Percentiles rank a stretch among this genome's conserved stretches.
Conservation (phyloP, 2,113 vertebrate species). For the Pteropus alecto region DNA sequence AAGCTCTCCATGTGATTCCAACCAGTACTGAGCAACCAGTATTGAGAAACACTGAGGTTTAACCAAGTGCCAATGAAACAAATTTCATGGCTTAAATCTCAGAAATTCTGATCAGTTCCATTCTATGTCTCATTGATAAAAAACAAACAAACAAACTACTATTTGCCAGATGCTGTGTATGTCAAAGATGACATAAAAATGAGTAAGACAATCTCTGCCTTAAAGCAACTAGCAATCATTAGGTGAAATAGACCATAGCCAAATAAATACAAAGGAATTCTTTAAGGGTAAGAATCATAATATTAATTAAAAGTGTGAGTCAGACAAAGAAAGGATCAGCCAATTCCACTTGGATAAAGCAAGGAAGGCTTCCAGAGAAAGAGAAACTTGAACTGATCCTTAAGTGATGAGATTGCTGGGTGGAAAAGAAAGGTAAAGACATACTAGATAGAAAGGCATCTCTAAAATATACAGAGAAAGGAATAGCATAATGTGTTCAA, state of each 20-base stretch:
- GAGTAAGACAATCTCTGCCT: neutral
- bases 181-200: neutral
- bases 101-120: neutral
- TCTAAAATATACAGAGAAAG: neutral
- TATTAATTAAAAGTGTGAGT: neutral
- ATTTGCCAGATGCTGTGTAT: neutral
- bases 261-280: neutral
- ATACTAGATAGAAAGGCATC: neutral
- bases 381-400: neutral
- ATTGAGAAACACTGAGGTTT: neutral
- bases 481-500: neutral
- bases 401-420: neutral
- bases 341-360: neutral
- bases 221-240: neutral
- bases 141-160: neutral
- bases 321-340: neutral
- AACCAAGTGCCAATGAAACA: neutral
- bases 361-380: neutral
- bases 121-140: neutral
- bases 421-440: neutral
- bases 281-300: neutral
- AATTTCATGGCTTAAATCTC: slow-evolving; percentile 4
- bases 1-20: neutral
- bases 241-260: neutral
- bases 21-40: neutral